Evolutionary conservation across 2,888 invertebrate genomes (phyloP), one percentile per base, ranked within the genome.

Genomic region (Lepidochitona cinerea): DNA sequence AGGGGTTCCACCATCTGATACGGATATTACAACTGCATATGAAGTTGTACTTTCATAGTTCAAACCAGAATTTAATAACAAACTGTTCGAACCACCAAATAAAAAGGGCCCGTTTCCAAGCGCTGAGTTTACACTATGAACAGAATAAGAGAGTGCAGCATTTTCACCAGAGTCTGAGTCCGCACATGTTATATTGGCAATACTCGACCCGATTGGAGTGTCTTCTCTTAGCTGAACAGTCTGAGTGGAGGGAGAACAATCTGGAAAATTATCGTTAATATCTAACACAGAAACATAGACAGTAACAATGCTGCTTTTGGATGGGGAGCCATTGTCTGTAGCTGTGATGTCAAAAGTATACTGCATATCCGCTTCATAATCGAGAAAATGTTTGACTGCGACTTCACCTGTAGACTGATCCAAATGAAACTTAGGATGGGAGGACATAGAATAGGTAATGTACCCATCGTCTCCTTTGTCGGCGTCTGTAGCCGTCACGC

Each of bases 251-350:
- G 59, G 59, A 4, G 32, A 54, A 18, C 70, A 70, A 1, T 79
- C 78, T 23, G 87, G 87, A 52, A 81, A 72, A 37, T 84, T 84
- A 74, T 87, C 87, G 59, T 87, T 87, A 54, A 83, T 78, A 72
- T 87, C 85, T n/a, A 78, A 78, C 12, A 87, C 78, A 18, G 79
- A 78, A 23, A 87, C 71, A 18, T 73, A 72, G 23, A 85, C 81
- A 9, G 73, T 72, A 7, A 75, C 76, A 2, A 77, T 78, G 59
- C 76, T 71, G 9, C 70, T 71, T 14, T 79, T 79, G 14, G 75
- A 76, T 12, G 82, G 78, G 7, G 76, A 74, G 0, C 83, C 83
- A 6, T 83, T 83, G 64, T 85, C 86, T 0, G 71, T 73, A 1
- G 83, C 85, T 23, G 54, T 73, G 72, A 84, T 74, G 18, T 71